Base-by-base conservation (phyloP, 2,113 vertebrate species). In the Phalacrocorax pelagicus region DNA sequence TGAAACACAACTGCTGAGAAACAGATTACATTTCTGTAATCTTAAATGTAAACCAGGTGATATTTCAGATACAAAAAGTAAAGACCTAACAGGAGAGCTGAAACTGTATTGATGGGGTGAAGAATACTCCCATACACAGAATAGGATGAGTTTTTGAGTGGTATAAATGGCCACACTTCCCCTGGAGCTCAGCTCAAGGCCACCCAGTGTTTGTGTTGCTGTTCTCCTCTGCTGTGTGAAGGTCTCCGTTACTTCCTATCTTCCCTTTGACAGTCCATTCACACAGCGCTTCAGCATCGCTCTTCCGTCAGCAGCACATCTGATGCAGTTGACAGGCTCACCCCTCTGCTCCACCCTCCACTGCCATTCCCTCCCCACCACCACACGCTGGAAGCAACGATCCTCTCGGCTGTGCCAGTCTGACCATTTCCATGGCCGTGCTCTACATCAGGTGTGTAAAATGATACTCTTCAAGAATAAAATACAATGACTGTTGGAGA, bases 371-470 rank as follows among this genome's bases (percentile, higher is more conserved):
- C 40, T 32, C 14, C 40, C 20, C 47, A 11, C 26, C 3, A 2
- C 12, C 75, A 36, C 51, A 3, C 0, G 0, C 59, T 46, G 72
- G 15, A 44, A 27, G 17, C 1, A 38, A 29, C 11, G 12, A 1
- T 16, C 36, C 23, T 52, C 34, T 8, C 44, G 5, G 12, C 21
- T 17, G 36, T 57, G 51, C 58, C 54, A 73, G 29, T 4, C 6
- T 29, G 27, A 5, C 62, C 36, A 2, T 22, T 63, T 42, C 88
- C 46, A 21, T 3, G 21, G 70, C 54, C 71, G 10, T 1, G n/a
- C 26, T 52, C 46, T 38, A 36, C 32, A 24, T 11, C 54, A 36
- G 36, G 2, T 20, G 11, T 22, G 19, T 8, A 46, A 73, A 77
- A 40, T 15, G 18, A 69, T 1, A 12, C 5, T 38, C 58, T 69